Evolutionary conservation across 2,113 vertebrate species (phyloP).

Genomic region (Naja naja): DNA sequence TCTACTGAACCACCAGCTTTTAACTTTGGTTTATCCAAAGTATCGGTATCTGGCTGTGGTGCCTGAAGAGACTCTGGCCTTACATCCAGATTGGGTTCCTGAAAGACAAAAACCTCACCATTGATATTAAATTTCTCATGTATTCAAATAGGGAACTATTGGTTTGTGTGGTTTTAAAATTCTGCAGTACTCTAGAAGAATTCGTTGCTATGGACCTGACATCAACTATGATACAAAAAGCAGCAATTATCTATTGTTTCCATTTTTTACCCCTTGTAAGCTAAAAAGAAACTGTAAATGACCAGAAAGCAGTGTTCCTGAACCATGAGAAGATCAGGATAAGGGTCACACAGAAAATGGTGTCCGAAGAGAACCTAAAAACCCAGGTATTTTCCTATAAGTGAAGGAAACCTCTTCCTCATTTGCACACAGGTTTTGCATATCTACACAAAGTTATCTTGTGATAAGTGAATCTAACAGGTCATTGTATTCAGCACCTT

Average conservation of each 20-base stretch:
- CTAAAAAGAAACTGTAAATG: background rate
- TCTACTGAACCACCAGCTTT: conserved; percentile 95
- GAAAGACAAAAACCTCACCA: conserved; percentile 39
- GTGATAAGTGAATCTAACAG: background rate
- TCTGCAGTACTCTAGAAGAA: background rate
- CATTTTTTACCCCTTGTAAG: background rate
- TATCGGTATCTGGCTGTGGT: conserved; percentile 78
- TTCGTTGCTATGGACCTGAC: background rate
- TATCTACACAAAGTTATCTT: background rate
- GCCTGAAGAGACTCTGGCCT: conserved; percentile 79
- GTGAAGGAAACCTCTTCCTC: background rate
- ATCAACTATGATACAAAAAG: background rate
- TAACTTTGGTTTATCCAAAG: conserved; percentile 91
- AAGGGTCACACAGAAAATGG: background rate
- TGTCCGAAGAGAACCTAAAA: background rate
- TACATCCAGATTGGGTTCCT: conserved; percentile 84
- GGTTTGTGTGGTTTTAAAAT: background rate
- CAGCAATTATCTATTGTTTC: background rate
- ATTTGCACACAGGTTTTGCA: background rate
- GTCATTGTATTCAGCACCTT: background rate
- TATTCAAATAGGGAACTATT: background rate
- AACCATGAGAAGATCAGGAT: background rate
- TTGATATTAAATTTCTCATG: background rate
- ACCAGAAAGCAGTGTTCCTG: background rate
- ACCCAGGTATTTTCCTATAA: background rate